Evolutionary conservation across 2,797 vertebrate species (phyloP).

Genomic region (Danio tinwini): DNA sequence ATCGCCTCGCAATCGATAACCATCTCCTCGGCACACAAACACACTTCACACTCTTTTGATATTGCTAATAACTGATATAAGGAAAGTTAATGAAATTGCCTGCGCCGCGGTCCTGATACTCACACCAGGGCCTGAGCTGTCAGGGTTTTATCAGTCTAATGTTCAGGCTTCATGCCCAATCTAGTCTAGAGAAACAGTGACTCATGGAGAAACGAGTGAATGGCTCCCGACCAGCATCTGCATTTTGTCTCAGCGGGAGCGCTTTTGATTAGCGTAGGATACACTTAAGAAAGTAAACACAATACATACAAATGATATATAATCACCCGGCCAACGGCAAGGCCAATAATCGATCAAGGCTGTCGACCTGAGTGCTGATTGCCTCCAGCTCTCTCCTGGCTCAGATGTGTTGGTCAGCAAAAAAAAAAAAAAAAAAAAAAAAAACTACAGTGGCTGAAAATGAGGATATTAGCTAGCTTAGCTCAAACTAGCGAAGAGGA

Average conservation of each 20-base stretch:
- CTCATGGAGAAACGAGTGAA: slow-evolving; percentile 27
- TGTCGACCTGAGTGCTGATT: slow-evolving; percentile 53
- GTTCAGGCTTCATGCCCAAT: slow-evolving; percentile 44
- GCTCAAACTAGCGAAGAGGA: slow-evolving; percentile 40
- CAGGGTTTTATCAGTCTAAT: slow-evolving; percentile 49
- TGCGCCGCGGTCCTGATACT: slow-evolving; percentile 29
- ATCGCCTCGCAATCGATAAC: slow-evolving; percentile 47
- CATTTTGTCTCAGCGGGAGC: slow-evolving; percentile 53
- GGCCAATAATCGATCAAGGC: slow-evolving; percentile 59
- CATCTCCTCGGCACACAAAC: slow-evolving; percentile 40
- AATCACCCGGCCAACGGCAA: slow-evolving; percentile 53
- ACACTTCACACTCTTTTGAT: slow-evolving; percentile 43
- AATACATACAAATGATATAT: slow-evolving; percentile 67
- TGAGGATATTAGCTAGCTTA: slow-evolving; percentile 53
- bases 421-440: not conserved
- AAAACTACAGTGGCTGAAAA: slow-evolving; percentile 40
- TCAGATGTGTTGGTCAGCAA: slow-evolving; percentile 58
- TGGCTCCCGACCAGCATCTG: slow-evolving; percentile 51
- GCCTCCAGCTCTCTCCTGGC: slow-evolving; percentile 37
- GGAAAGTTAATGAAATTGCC: slow-evolving; percentile 45
- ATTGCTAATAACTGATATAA: slow-evolving; percentile 49
- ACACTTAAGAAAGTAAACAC: slow-evolving; percentile 65
- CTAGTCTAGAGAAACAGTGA: slow-evolving; percentile 47
- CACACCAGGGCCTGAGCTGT: slow-evolving; percentile 32
- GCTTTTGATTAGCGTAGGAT: slow-evolving; percentile 59